phyloP scores from a whole-genome alignment of 2,888 invertebrate species.

The Drosophila paramelanica region DNA sequence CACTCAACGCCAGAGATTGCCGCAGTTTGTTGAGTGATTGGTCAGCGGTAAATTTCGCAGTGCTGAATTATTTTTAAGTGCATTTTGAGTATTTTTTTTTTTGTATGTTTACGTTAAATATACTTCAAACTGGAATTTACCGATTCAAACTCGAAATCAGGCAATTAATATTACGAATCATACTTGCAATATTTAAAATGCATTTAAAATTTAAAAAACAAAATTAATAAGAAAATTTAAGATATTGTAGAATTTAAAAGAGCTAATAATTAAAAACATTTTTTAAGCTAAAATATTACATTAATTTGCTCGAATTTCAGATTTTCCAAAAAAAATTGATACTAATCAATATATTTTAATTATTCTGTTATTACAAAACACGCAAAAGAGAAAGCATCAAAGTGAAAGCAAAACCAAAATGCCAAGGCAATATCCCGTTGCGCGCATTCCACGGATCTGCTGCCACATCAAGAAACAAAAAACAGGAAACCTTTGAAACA shows the following conservation, averaged over 20 bases:
- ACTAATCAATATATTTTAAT: conserved; percentile 15
- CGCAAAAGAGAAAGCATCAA: conserved; percentile 17
- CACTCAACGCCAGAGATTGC: conserved; percentile 15
- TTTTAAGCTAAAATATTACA: no score
- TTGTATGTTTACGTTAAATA: background rate
- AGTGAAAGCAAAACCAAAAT: conserved; percentile 27
- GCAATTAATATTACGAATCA: background rate
- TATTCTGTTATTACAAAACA: background rate
- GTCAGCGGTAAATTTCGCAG: conserved; percentile 50
- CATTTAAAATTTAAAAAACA: background rate
- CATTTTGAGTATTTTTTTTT: conserved; percentile 13
- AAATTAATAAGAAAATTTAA: background rate
- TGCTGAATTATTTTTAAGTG: conserved; percentile 37
- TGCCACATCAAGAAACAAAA: conserved; percentile 45
- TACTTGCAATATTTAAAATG: background rate
- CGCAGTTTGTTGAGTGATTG: conserved; percentile 34
- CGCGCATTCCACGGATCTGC: conserved; percentile 19
- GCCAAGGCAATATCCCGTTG: conserved; percentile 58
- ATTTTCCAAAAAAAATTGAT: background rate
- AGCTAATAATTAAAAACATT: no score
- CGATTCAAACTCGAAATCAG: background rate
- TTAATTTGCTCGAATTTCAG: background rate
- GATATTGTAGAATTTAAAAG: no score
- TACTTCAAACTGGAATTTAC: background rate
- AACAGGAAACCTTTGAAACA: conserved; percentile 70